Evolutionary conservation across 2,888 invertebrate species (phyloP), one percentile per base, ranked within the genome.

Genomic region (Ptychoptera contaminata): DNA sequence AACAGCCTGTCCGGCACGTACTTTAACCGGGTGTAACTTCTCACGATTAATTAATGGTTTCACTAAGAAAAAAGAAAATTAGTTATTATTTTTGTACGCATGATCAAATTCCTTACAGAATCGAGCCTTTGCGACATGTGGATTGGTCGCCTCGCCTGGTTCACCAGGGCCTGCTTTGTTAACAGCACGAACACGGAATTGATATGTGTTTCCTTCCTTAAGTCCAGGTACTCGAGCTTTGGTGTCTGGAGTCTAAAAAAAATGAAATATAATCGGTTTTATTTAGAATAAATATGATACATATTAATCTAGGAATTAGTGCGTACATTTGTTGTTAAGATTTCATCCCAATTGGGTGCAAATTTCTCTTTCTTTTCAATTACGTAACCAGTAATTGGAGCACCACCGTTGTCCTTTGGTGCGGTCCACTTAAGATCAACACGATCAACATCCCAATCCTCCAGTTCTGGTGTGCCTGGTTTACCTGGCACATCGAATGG

Each of bases 311-410:
- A 30, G 30, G 9, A 30, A 30, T 30, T 9, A 30, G 3, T 12
- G 56, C 69, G 65, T 64, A 81, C 81, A 62, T 74, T 71, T 35
- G 83, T 83, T 44, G 75, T 75, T 35, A 81, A 71, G 51, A 87
- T 79, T 66, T 88, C 86, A 57, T 86, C 85, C 92, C 92, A 93
- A 16, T 82, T 70, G 0, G 86, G 80, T 54, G 85, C 80, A 52
- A 84, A 86, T 51, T 81, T 79, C 65, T 87, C 91, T 55, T 90
- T 79, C 55, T 86, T 88, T 68, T 94, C 92, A 57, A 94, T 82
- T 44, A 91, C 72, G 61, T 99, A 98, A n/a, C 94, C 93, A n/a
- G 80, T 84, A 57, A 98, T 88, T 1, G 94, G 93, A 12, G 94
- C 87, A 15, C 98, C 98, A 40, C 98, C 98, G 65, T 97, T 93